Base-by-base conservation (phyloP, 92 coral and sea anemone genomes). In the Umimayanthus kanabou region DNA sequence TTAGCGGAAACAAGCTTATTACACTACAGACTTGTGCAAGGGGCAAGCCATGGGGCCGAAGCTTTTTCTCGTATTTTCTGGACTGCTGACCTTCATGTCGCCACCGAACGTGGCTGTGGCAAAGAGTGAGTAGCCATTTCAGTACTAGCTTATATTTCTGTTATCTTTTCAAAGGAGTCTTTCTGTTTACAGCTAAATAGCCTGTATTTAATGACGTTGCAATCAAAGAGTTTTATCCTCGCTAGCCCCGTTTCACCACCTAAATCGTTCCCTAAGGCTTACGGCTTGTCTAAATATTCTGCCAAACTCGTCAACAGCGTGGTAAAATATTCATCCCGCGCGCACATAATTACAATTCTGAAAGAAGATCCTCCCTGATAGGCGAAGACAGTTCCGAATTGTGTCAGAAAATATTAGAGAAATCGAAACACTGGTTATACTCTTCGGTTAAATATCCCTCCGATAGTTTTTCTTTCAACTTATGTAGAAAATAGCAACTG, bases 291-390 rank as follows among this genome's bases (percentile, higher is more conserved):
- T 15, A 4, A 40, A 58, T 13, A 0, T 61, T 66, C 42, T 82
- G 28, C 65, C 65, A 70, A 43, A 83, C 43, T 83, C 87, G 87
- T 70, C 78, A 45, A 42, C 77, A 50, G 66, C 77, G 16, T 25
- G 22, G 8, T 39, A 43, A 8, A 75, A 75, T 75, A 75, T 75
- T 20, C 79, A 39, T 37, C 50, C 25, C 53, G 26, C 65, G 80
- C 64, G 1, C 50, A 40, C 40, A 23, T 26, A 26, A 16, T 40
- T 82, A 74, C 42, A 67, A n/a, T 70, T 83, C 6, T 70, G 87
- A 28, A 70, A 83, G 78, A 10, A n/a, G 65, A 83, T 45, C 87
- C 87, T n/a, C 23, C 74, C 30, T 22, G 25, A 75, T 37, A 37
- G 16, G 14, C 79, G 49, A 39, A 42, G 75, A 26, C 15, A 64